A percentile compares a stretch with the other conserved stretches of the same genome.
Conservation (phyloP, 2,888 invertebrate species). For the Eupithecia exiguata region DNA sequence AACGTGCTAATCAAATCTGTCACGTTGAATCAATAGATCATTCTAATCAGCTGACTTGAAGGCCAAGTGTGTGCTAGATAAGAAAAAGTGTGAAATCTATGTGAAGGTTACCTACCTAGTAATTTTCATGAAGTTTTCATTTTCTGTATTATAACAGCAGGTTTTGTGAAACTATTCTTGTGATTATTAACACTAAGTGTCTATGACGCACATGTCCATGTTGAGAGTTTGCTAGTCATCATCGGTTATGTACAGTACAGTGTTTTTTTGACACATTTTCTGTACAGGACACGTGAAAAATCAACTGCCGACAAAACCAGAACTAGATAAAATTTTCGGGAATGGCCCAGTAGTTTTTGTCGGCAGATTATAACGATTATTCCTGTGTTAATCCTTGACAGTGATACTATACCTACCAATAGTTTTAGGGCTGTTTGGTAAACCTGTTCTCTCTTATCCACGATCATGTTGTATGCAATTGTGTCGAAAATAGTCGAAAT, state of each 20-base stretch:
- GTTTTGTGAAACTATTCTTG: slow-evolving; percentile 1
- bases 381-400: no score
- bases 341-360: no score
- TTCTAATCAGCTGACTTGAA: slow-evolving; percentile 45
- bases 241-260: neutral
- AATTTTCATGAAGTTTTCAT: slow-evolving; percentile 8
- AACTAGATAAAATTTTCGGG: no score
- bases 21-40: slow-evolving; percentile 44
- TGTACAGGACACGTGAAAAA: neutral
- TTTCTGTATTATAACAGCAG: neutral
- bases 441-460: no score
- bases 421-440: no score
- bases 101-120: neutral
- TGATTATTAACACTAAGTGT: neutral
- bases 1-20: slow-evolving; percentile 36
- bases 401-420: no score
- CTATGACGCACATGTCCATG: neutral
- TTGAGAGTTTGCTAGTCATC: neutral
- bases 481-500: no score
- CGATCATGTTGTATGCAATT: no score
- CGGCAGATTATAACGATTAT: no score
- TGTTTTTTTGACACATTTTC: neutral
- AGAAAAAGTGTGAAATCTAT: slow-evolving; percentile 16
- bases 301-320: neutral
- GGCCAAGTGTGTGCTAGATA: slow-evolving; percentile 52